Percentiles rank a stretch among this genome's conserved stretches.
phyloP scores from a whole-genome alignment of 2,113 vertebrate genomes.

The Mastomys natalensis region DNA sequence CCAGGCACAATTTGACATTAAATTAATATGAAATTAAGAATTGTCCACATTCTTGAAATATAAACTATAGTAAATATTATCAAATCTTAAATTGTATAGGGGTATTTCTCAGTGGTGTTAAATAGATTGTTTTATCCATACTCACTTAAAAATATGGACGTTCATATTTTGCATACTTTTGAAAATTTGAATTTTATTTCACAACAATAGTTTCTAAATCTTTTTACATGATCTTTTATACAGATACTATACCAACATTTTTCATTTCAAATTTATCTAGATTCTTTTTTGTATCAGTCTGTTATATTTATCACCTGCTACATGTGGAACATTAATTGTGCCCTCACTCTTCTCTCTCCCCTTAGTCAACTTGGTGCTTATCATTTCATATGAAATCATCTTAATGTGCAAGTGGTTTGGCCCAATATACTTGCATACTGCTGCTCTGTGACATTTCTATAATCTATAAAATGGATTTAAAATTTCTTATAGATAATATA shows the following conservation, averaged over 20 bases:
- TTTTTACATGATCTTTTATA: not conserved
- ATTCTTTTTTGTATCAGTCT: not conserved
- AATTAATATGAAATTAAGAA: constrained; percentile 23
- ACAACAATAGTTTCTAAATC: not conserved
- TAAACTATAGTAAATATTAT: constrained; percentile 27
- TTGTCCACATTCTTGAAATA: not conserved
- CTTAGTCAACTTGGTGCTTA: not conserved
- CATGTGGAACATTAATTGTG: not conserved
- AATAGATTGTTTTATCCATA: not conserved
- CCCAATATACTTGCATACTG: not conserved
- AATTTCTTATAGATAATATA: not conserved
- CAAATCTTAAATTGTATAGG: not conserved
- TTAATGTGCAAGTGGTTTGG: not conserved
- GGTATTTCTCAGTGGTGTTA: not conserved
- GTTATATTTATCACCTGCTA: not conserved
- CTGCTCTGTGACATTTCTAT: not conserved
- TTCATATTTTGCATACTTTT: not conserved
- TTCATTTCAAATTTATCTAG: not conserved
- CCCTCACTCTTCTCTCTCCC: not conserved
- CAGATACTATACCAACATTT: not conserved
- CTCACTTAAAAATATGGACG: not conserved
- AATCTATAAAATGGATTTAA: not conserved
- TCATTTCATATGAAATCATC: not conserved
- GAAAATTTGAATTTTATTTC: not conserved
- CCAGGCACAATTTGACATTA: constrained; percentile 44